Evolutionary conservation across 37 sponge, comb jelly and placozoan species (phyloP), one percentile per base, ranked within the genome.

Genomic region (Oscarella lobularis): DNA sequence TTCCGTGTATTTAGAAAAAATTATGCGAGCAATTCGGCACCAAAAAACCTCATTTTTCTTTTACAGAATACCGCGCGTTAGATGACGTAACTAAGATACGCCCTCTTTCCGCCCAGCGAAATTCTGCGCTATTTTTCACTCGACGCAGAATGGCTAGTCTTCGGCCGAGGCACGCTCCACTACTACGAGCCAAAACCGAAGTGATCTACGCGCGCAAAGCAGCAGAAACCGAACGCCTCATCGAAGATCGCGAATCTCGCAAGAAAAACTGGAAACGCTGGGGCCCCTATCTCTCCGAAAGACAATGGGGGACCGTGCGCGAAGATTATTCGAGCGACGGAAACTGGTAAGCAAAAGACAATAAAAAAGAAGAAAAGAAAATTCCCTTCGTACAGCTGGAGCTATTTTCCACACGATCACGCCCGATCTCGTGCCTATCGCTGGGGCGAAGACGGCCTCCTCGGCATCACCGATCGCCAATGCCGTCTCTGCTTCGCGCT

Each of bases 231-330:
- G 77, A 75, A 6, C 40, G 96, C 9, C 81, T 95, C 74, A 54
- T 67, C 41, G 81, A 85, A 39, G 96, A 95, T 74, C 75, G 78
- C 39, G 72, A 60, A 39, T n/a, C n/a, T n/a, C 76, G 89, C 2
- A 35, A 38, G 30, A 85, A 76, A 40, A 91, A 95, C 79, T 95
- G 96, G 96, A 95, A 95, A 79, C 67, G 96, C 38, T 95, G 96
- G 96, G 96, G 96, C 2, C 96, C 96, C 0, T 95, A 90, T 79
- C 70, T 95, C 31, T 84, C 85, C 41, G 96, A 95, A 87, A 83
- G 96, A 33, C 96, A 95, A 86, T 95, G 96, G 96, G 81, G 86
- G 5, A 95, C 96, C 3, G 96, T 95, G 6, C 68, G 96, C 40
- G 96, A 95, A 65, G 96, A 95, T 81, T 95, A 95, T 82, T 95